Percentiles rank a stretch among this genome's conserved stretches.
phyloP scores from a whole-genome alignment of 2,113 vertebrate species.

The Rafetus swinhoei region DNA sequence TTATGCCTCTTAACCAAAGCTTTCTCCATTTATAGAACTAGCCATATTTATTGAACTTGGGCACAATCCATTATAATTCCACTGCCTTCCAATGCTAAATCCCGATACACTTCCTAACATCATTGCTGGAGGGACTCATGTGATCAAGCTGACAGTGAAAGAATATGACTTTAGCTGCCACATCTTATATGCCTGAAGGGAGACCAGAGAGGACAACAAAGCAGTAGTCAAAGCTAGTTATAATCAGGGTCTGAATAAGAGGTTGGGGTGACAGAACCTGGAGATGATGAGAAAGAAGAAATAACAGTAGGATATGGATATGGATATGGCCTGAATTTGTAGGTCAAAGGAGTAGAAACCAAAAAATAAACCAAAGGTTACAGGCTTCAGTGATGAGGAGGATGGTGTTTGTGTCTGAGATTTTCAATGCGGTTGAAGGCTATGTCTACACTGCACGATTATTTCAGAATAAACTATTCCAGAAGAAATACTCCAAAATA shows the following conservation, averaged over 20 bases:
- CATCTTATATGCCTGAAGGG: neutral
- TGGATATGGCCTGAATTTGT: neutral
- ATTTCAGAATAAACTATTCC: too few relatives aligned
- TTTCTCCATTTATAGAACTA: conserved; percentile 13
- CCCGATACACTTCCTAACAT: neutral
- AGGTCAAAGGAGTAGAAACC: neutral
- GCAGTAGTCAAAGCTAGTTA: neutral
- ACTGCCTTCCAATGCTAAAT: neutral
- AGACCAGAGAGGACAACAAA: neutral
- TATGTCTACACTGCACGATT: too few relatives aligned
- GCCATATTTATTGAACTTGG: neutral
- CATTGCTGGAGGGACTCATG: neutral
- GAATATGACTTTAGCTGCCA: conserved; percentile 3
- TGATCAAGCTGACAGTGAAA: conserved; percentile 15
- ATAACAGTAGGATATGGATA: neutral
- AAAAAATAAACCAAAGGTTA: neutral
- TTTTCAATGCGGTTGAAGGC: neutral
- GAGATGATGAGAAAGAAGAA: neutral
- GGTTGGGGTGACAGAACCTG: neutral
- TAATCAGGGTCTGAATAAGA: conserved; percentile 1
- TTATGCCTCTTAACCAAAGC: conserved; percentile 51
- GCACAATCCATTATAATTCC: neutral
- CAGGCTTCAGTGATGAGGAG: neutral
- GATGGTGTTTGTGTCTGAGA: neutral
- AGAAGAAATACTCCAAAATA: too few relatives aligned